Evolutionary conservation across 2,113 vertebrate genomes (phyloP).

Genomic region (Ophiodon elongatus): DNA sequence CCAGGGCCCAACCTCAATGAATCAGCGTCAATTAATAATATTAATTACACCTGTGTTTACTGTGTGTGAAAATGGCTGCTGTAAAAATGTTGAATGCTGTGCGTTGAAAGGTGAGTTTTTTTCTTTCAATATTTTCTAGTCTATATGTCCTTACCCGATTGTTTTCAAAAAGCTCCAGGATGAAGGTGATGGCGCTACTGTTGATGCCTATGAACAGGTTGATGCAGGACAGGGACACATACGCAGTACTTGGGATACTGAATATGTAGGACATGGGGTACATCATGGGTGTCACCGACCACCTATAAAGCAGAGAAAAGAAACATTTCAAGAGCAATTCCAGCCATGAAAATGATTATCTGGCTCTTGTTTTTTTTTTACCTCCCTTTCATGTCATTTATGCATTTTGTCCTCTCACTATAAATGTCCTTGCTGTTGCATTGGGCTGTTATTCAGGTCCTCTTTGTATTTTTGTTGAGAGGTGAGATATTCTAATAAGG

Average conservation of each 20-base stretch:
- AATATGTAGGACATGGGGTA: constrained; percentile 95
- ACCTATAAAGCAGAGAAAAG: constrained; percentile 80
- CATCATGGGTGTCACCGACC: constrained; percentile 98
- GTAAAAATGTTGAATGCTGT: neutral
- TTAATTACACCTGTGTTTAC: neutral
- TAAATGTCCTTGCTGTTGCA: neutral
- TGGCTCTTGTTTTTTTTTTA: neutral
- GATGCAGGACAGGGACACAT: constrained; percentile 94
- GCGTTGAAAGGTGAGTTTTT: neutral
- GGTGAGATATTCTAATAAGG: constrained; percentile 1
- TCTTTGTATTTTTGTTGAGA: neutral
- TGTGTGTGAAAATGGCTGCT: neutral
- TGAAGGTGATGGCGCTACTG: constrained; percentile 94
- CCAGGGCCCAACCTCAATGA: neutral
- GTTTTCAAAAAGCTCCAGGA: constrained; percentile 96
- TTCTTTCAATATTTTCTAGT: neutral
- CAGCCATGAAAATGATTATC: neutral
- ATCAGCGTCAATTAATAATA: neutral
- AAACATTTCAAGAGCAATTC: neutral
- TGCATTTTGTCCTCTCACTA: neutral
- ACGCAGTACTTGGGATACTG: constrained; percentile 94
- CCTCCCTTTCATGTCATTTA: neutral
- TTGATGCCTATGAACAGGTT: constrained; percentile 98
- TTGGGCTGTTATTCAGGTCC: neutral
- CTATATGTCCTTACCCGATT: constrained; percentile 84